These are phyloP conservation scores for Henicopernis longicauda DNA, from an alignment of 2,113 vertebrate genomes.

Conservation along the genomic window DNA sequence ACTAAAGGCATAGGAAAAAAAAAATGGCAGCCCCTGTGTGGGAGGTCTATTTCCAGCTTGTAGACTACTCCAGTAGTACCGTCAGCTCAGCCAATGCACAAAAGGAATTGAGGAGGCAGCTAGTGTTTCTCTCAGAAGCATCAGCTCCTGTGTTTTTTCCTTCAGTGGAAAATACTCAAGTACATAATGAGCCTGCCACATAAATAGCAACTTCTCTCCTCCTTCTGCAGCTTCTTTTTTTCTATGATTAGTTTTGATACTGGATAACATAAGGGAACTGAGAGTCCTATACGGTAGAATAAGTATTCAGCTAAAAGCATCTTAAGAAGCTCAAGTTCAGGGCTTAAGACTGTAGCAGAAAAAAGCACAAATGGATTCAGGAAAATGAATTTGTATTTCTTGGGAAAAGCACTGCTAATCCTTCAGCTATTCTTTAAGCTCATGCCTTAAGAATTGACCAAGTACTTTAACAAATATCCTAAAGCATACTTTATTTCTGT, in stretches of 20 bases:
- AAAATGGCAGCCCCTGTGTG: not conserved
- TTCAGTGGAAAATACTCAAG: not conserved
- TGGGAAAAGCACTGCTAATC: constrained; percentile 3
- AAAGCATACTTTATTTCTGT: not conserved
- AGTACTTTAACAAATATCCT: not conserved
- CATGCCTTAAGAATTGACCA: not conserved
- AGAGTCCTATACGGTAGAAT: not conserved
- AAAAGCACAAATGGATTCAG: not conserved
- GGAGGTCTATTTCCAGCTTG: not conserved
- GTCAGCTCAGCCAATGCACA: not conserved
- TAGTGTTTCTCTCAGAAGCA: not conserved
- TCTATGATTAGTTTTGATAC: not conserved
- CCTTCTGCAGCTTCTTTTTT: not conserved
- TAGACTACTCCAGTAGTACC: not conserved
- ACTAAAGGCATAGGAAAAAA: not conserved
- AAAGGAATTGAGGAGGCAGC: not conserved
- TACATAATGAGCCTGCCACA: not conserved
- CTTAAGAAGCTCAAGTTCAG: not conserved
- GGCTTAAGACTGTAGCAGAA: not conserved
- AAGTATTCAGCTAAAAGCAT: not conserved
- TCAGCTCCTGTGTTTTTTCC: not conserved
- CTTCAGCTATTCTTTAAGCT: not conserved
- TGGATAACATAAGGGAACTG: not conserved
- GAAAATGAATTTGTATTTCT: not conserved
- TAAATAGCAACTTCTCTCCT: not conserved